Percentiles rank a stretch among this genome's conserved stretches.
These are phyloP conservation scores for Lordiphosa fenestrarum DNA, from an alignment of 2,888 invertebrate species.

Conservation along the genomic window DNA sequence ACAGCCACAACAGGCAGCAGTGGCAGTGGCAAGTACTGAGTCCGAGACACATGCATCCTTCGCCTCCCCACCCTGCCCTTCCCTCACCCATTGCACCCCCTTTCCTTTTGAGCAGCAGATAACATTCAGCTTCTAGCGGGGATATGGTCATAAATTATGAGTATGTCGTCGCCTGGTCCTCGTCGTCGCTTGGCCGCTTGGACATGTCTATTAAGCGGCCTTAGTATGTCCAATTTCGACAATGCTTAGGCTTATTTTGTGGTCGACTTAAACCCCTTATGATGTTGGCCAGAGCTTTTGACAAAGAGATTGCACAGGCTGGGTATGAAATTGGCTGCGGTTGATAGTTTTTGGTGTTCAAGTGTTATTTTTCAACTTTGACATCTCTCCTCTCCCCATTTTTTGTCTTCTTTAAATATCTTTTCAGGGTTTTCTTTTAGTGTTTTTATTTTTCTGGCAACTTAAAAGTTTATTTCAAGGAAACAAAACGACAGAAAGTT, in stretches of 20 bases:
- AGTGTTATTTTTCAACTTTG: no score
- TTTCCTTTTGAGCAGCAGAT: constrained; percentile 27
- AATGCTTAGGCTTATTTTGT: constrained; percentile 37
- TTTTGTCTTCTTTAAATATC: no score
- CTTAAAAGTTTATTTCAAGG: no score
- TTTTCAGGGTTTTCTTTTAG: no score
- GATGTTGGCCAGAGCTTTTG: neutral
- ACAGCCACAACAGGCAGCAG: constrained; percentile 44
- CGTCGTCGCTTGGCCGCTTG: constrained; percentile 32
- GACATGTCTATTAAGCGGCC: constrained; percentile 78
- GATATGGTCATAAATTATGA: constrained; percentile 69
- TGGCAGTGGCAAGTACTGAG: constrained; percentile 11
- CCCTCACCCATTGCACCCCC: constrained; percentile 2
- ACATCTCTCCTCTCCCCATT: no score
- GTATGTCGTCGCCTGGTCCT: constrained; percentile 56
- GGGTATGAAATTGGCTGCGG: no score
- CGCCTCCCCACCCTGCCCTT: neutral
- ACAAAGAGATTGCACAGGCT: no score
- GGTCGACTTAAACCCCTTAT: constrained; percentile 4
- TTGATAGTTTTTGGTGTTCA: no score
- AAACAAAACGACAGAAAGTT: no score
- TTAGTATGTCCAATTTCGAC: constrained; percentile 75
- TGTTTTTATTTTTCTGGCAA: no score
- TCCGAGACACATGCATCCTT: constrained; percentile 5
- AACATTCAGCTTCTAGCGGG: constrained; percentile 54